These are phyloP conservation scores for Fulmarus glacialis DNA, from an alignment of 2,113 vertebrate genomes.

Conservation along the genomic window DNA sequence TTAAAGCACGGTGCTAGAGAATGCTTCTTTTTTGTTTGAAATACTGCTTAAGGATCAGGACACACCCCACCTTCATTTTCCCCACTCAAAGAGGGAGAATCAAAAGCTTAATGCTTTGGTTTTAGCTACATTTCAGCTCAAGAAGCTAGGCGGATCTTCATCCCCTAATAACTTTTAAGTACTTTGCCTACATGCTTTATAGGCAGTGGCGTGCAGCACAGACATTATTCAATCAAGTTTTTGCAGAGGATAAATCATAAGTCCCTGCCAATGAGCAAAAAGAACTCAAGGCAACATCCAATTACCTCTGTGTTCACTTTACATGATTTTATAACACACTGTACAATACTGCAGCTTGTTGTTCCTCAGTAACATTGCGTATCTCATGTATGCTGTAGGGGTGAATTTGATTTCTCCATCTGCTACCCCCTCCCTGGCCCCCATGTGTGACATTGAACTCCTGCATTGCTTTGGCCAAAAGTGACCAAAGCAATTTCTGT, in stretches of 20 bases:
- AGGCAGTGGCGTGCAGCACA: background rate
- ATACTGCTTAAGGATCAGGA: background rate
- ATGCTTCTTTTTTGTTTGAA: background rate
- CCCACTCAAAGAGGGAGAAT: background rate
- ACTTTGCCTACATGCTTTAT: background rate
- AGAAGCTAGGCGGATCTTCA: background rate
- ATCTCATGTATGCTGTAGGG: background rate
- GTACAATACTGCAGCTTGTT: background rate
- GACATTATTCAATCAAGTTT: background rate
- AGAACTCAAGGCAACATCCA: background rate
- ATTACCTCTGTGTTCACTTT: background rate
- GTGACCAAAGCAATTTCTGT: background rate
- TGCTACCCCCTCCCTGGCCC: background rate
- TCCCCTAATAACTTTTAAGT: background rate
- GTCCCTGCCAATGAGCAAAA: background rate
- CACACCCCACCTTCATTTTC: background rate
- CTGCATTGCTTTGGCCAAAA: background rate
- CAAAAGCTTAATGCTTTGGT: background rate
- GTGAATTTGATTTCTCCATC: background rate
- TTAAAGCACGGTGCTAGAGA: background rate
- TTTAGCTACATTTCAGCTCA: background rate
- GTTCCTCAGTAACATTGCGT: accelerated
- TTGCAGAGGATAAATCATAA: background rate
- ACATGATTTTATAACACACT: background rate
- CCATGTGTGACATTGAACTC: background rate